phyloP scores from a whole-genome alignment of 2,113 vertebrate genomes.

The Rhinolophus ferrumequinum region DNA sequence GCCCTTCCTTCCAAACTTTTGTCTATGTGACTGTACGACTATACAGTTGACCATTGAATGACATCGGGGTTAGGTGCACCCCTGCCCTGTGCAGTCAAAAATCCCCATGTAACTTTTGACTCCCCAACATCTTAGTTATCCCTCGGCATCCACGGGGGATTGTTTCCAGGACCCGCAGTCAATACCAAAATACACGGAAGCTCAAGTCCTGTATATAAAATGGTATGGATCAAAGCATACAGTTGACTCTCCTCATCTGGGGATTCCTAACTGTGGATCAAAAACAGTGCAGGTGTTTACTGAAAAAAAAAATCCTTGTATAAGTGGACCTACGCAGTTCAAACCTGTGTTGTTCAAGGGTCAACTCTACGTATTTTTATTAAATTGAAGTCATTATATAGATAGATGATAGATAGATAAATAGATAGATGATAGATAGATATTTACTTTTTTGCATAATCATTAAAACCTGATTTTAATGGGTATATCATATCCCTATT shows the following conservation, averaged over 20 bases:
- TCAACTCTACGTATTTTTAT: neutral
- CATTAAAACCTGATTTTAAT: slow-evolving; percentile 19
- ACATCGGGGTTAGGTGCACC: neutral
- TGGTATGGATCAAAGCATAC: neutral
- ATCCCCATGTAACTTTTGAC: neutral
- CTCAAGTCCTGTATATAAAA: neutral
- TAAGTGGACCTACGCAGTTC: neutral
- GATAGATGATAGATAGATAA: neutral
- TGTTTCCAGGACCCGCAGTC: neutral
- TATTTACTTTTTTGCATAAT: neutral
- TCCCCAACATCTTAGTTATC: neutral
- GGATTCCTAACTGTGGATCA: neutral
- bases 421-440: neutral
- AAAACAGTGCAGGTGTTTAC: neutral
- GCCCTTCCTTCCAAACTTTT: neutral
- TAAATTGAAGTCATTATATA: slow-evolving; percentile 3
- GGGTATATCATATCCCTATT: neutral
- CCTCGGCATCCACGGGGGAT: too few relatives aligned
- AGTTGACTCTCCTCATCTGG: neutral
- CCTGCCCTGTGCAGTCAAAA: neutral
- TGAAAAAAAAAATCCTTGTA: neutral
- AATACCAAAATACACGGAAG: neutral
- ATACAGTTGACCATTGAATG: neutral
- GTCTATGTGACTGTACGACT: neutral
- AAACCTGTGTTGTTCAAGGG: neutral